Percentiles rank a stretch among this genome's conserved stretches.
phyloP scores from a whole-genome alignment of 2,113 vertebrate genomes.

The Sclerurus mexicanus region DNA sequence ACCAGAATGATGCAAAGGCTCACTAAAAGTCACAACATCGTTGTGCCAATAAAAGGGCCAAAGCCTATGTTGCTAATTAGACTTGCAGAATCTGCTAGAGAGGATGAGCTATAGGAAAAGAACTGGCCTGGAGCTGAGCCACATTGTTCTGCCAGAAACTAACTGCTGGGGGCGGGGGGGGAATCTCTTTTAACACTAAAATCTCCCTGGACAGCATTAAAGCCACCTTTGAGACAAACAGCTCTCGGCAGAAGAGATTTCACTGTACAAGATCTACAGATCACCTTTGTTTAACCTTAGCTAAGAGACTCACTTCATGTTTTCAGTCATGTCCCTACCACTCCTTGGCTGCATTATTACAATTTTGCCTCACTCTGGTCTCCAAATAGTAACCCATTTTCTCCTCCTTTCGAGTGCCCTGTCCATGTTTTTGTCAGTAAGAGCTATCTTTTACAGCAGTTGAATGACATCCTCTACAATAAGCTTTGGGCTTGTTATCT shows the following conservation, averaged over 20 bases:
- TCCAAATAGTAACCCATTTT: not conserved
- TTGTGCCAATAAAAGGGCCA: not conserved
- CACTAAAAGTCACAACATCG: not conserved
- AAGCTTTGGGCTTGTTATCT: not conserved
- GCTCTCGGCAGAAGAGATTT: not conserved
- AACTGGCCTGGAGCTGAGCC: conserved; percentile 26
- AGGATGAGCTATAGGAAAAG: not conserved
- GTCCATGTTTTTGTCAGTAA: not conserved
- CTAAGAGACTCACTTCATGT: not conserved
- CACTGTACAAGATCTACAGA: not conserved
- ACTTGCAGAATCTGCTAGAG: conserved; percentile 4
- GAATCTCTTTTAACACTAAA: not conserved
- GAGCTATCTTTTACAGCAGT: not conserved
- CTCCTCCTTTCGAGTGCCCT: not conserved
- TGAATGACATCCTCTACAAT: not conserved
- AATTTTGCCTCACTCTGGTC: not conserved
- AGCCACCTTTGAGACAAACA: not conserved
- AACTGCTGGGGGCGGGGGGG: not conserved
- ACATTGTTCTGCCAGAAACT: not conserved
- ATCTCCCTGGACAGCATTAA: not conserved
- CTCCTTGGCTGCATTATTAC: not conserved
- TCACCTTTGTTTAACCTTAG: not conserved
- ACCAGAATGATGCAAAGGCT: not conserved
- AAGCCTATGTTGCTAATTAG: conserved; percentile 32
- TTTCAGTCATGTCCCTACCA: not conserved